Evolutionary conservation across 1,140 invertebrate genomes (phyloP).

Genomic region (Papilio aristodemus): DNA sequence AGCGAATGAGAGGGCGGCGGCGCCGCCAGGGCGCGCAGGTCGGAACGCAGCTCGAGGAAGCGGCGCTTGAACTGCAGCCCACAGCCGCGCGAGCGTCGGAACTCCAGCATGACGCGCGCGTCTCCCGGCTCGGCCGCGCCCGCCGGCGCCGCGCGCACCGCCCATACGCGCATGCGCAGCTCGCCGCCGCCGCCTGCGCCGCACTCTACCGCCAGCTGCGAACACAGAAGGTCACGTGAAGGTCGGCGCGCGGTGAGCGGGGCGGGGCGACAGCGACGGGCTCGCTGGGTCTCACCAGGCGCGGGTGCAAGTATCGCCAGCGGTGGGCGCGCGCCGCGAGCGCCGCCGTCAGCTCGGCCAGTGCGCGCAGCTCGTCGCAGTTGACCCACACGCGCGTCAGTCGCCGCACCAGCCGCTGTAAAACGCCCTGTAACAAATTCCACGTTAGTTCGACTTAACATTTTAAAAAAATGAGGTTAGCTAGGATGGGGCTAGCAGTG

Average conservation of each 20-base stretch:
- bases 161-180: conserved; percentile 52
- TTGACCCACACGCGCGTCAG: conserved; percentile 92
- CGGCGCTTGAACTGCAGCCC: conserved; percentile 95
- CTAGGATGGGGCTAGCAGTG: not conserved
- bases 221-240: no score
- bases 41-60: conserved; percentile 86
- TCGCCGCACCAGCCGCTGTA: conserved; percentile 91
- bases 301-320: conserved; percentile 41
- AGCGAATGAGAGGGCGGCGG: conserved; percentile 29
- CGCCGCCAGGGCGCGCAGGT: conserved; percentile 36
- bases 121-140: conserved; percentile 14
- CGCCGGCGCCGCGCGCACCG: conserved; percentile 42
- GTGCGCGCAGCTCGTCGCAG: conserved; percentile 46
- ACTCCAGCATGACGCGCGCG: conserved; percentile 85
- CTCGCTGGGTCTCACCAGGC: no score
- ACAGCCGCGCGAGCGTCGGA: conserved; percentile 95
- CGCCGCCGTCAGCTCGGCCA: conserved; percentile 43
- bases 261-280: no score
- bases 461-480: no score
- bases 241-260: no score
- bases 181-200: no score
- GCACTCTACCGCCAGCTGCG: conserved; percentile 81
- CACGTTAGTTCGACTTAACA: no score
- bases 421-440: conserved; percentile 78
- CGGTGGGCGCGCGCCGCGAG: conserved; percentile 36